Percentiles rank a stretch among this genome's conserved stretches.
Conservation (phyloP, 1,140 invertebrate species). For the Sogatella furcifera region DNA sequence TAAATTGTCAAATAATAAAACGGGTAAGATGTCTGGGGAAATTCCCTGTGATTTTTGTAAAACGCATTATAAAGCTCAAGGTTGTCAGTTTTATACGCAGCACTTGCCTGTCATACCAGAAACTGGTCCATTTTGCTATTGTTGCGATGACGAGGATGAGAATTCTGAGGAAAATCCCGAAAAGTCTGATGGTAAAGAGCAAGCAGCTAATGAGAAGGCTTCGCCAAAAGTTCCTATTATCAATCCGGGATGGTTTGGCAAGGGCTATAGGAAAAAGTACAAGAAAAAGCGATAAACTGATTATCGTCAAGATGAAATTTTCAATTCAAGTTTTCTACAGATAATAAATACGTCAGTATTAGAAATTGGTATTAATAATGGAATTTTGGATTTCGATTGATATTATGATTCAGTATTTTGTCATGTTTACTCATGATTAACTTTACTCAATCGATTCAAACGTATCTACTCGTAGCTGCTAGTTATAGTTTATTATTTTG, state of each 20-base stretch:
- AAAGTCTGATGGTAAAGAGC: neutral
- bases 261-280: conserved; percentile 43
- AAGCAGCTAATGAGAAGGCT: conserved; percentile 29
- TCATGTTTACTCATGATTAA: no score
- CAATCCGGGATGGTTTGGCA: conserved; percentile 54
- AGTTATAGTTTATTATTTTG: no score
- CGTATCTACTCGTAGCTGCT: no score
- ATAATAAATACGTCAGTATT: no score
- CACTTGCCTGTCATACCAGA: conserved; percentile 12
- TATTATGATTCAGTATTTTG: no score
- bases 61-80: neutral
- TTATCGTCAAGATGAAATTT: no score
- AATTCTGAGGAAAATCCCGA: conserved; percentile 23
- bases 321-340: no score
- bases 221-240: conserved; percentile 30
- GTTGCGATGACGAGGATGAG: conserved; percentile 39
- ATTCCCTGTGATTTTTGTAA: neutral
- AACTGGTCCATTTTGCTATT: conserved; percentile 35
- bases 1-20: neutral
- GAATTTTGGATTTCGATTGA: no score
- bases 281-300: conserved; percentile 37
- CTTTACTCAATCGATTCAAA: no score
- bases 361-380: no score
- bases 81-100: conserved; percentile 19
- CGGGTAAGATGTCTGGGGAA: neutral